Evolutionary conservation across 2,113 vertebrate genomes (phyloP).

Genomic region (Acrocephalus kingi): DNA sequence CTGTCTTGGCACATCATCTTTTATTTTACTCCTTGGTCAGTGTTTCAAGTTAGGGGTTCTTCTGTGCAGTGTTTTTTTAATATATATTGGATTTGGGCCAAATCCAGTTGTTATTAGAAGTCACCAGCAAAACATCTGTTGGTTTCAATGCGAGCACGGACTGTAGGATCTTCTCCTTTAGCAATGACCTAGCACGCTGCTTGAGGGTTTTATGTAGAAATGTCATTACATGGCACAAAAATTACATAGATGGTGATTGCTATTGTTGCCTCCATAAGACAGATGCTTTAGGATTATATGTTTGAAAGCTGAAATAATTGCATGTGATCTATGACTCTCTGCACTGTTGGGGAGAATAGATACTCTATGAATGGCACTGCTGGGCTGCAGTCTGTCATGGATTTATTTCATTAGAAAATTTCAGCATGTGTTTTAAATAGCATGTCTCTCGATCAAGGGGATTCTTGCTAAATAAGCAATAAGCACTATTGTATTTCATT

Average conservation of each 20-base stretch:
- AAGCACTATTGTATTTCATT: conserved; percentile 25
- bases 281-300: not conserved
- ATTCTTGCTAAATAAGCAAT: conserved; percentile 7
- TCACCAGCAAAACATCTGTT: not conserved
- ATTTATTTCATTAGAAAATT: not conserved
- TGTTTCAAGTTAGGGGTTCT: conserved; percentile 8
- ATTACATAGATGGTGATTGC: not conserved
- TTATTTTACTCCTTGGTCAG: not conserved
- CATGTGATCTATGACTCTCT: not conserved
- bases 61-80: not conserved
- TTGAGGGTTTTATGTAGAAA: not conserved
- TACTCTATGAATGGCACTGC: not conserved
- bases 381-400: not conserved
- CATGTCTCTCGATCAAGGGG: not conserved
- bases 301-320: not conserved
- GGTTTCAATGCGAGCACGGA: not conserved
- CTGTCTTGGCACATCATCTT: not conserved
- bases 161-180: not conserved
- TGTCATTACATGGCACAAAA: not conserved
- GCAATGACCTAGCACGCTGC: not conserved
- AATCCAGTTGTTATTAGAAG: not conserved
- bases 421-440: conserved; percentile 37
- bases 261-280: not conserved
- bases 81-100: not conserved
- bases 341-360: not conserved